Base-by-base conservation (phyloP, 2,113 vertebrate genomes). In the Channa maculata region DNA sequence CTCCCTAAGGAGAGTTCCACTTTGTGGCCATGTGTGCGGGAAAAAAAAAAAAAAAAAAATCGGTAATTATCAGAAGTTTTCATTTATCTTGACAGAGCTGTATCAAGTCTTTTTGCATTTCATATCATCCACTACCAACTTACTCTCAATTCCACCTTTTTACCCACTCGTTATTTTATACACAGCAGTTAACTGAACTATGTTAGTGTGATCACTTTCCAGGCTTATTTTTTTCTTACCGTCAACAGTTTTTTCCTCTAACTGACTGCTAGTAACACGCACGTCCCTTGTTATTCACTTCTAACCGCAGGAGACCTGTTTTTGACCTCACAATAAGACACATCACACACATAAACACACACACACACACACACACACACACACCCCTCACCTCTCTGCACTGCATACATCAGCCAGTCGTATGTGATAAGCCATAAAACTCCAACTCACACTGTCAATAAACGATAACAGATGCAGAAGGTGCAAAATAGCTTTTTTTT, bases 1-100 rank as follows among this genome's bases (percentile, higher is more conserved):
- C 64, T 65, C 73, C 76, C 64, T 37, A 44, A 51, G 65, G 79
- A 78, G 41, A 45, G 38, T 53, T 55, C 75, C 71, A 82, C 51
- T 70, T 61, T 61, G 65, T n/a, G 36, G 75, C 37, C 76, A 54
- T 51, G 43, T 64, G 50, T 68, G n/a, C 13, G 37, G 4, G 46
- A 33, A 34, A 15, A 58, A 61, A 58, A 5, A 62, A 33, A 34
- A 15, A 58, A 61, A 58, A 5, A 62, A 14, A 76, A 70, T 73
- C 43, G 67, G 50, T 1, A 60, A 54, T 64, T 60, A 68, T 59
- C 39, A 38, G 24, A 48, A 41, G 52, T 53, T 87, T 82, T 70
- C 15, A 77, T 65, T 66, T 57, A 73, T 37, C 45, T 54, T 57
- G 45, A 63, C 2, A 41, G 13, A 38, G 53, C 38, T 41, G 12